phyloP scores from a whole-genome alignment of 2,797 vertebrate species.

The Scolopax rusticola region DNA sequence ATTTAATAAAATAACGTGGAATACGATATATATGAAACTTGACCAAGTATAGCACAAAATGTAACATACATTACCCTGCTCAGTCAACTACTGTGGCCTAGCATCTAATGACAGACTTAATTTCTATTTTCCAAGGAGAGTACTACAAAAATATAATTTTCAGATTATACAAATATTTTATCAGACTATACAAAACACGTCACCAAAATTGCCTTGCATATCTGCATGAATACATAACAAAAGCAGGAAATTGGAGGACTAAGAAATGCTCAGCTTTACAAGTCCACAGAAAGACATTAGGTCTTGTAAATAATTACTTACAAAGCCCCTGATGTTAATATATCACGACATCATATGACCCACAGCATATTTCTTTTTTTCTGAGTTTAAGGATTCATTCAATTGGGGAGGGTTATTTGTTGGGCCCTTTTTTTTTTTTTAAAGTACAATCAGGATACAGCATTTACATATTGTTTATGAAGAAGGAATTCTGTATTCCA shows the following conservation, averaged over 20 bases:
- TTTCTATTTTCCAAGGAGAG: constrained; percentile 80
- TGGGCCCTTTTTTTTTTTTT: background rate
- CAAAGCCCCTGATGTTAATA: background rate
- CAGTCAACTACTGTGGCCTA: constrained; percentile 80
- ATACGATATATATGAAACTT: constrained; percentile 88
- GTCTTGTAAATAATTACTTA: constrained; percentile 74
- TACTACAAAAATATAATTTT: constrained; percentile 77
- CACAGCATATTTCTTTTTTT: constrained; percentile 27
- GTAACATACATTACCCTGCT: constrained; percentile 81
- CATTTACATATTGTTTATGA: background rate
- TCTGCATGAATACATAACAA: constrained; percentile 45
- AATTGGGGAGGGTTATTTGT: background rate
- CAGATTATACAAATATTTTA: constrained; percentile 83
- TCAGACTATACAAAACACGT: constrained; percentile 64
- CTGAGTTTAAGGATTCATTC: background rate
- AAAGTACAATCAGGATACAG: background rate
- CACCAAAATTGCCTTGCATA: constrained; percentile 55
- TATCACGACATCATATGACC: background rate
- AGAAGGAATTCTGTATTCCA: constrained; percentile 55
- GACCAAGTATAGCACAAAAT: constrained; percentile 83
- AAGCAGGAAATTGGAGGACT: constrained; percentile 44
- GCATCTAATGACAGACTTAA: constrained; percentile 80
- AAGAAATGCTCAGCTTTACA: constrained; percentile 29
- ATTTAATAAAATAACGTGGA: constrained; percentile 94
- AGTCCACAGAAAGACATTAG: constrained; percentile 50